phyloP scores from a whole-genome alignment of 2,888 invertebrate genomes.

The Geophilus truncorum region DNA sequence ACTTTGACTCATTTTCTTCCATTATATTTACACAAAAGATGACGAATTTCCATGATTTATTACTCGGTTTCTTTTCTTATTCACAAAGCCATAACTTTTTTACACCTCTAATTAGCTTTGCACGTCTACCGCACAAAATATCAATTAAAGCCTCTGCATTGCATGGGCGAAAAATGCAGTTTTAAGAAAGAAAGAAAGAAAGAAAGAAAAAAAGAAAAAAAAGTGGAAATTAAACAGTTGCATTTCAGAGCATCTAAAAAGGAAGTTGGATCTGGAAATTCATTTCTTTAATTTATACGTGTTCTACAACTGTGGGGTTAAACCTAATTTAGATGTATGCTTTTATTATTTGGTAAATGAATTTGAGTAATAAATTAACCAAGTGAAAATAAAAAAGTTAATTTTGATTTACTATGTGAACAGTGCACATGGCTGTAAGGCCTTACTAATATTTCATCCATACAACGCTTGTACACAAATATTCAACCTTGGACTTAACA shows the following conservation, averaged over 20 bases:
- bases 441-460: not conserved
- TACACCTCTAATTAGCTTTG: not conserved
- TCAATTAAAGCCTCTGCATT: not conserved
- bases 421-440: not conserved
- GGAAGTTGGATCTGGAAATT: not conserved
- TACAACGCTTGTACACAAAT: not conserved
- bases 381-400: not conserved
- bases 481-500: not conserved
- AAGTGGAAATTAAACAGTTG: too few relatives aligned
- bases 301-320: not conserved
- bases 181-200: not conserved
- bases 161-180: not conserved
- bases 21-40: not conserved
- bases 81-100: not conserved
- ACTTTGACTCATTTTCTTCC: not conserved
- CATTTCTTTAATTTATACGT: not conserved
- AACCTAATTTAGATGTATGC: not conserved
- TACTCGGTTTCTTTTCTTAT: not conserved
- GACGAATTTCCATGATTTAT: not conserved
- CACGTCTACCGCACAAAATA: not conserved
- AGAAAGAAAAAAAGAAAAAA: too few relatives aligned
- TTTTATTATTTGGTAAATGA: not conserved
- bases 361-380: not conserved
- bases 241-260: too few relatives aligned
- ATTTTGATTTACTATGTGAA: not conserved